Evolutionary conservation across 2,113 vertebrate species (phyloP), one percentile per base, ranked within the genome.

Genomic region (Cavia porcellus): DNA sequence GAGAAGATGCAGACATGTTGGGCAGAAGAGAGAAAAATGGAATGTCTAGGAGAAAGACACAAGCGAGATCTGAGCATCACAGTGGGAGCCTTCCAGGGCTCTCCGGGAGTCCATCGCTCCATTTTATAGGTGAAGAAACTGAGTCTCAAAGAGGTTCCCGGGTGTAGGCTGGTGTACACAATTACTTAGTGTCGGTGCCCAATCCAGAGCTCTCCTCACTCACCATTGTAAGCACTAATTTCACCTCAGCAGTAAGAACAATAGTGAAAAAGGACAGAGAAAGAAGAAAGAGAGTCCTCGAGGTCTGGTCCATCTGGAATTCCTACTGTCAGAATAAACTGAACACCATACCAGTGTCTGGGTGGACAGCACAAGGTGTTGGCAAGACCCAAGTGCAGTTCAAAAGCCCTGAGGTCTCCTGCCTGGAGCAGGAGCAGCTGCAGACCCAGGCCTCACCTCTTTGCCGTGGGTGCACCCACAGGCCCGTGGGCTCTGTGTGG

Each of bases 381-480:
- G 52, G 20, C 42, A 82, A 9, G 80, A n/a, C 20, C 35, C 35
- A 15, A n/a, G 82, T 30, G 52, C 19, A 55, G 5, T n/a, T 14
- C 45, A 22, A 59, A 52, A 74, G 22, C 4, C 17, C 64, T 62
- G 55, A 42, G n/a, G 35, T 19, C 7, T 55, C 82, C 95, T 47
- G 2, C 81, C 90, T 84, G 61, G 94, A 83, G 86, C 62, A 35
- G 89, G 62, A 75, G 75, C 70, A 50, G 5, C 24, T 52, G 62
- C 35, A 84, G 77, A 81, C 32, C 57, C 5, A 82, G 62, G 92
- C 88, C 55, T 89, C 28, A n/a, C 95, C 94, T 90, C 64, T 94
- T 95, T 98, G 94, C 97, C 84, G 77, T 3, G 7, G 25, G 89
- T 62, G 90, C 90, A 93, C 89, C 86, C 89, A 89, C 57, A 1